Percentiles rank a stretch among this genome's conserved stretches.
phyloP scores from a whole-genome alignment of 1,140 invertebrate genomes.

The Marisa cornuarietis region DNA sequence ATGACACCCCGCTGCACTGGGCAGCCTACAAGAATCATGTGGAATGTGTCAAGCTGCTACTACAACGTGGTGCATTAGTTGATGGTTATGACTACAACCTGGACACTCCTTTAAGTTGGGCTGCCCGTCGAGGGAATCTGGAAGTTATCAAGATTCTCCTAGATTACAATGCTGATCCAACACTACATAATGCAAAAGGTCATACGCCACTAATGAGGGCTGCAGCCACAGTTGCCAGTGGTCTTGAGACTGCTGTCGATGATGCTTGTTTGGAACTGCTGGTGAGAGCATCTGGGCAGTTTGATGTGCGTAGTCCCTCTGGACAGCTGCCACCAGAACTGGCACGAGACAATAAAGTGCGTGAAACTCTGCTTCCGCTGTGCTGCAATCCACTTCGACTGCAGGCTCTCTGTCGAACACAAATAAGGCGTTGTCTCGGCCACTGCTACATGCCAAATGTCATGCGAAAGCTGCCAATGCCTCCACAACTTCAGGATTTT shows the following conservation, averaged over 20 bases:
- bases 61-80: constrained; percentile 66
- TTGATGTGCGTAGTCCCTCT: constrained; percentile 48
- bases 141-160: constrained; percentile 86
- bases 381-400: constrained; percentile 46
- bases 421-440: constrained; percentile 48
- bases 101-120: constrained; percentile 75
- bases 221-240: constrained; percentile 47
- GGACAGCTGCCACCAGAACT: constrained; percentile 41
- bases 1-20: constrained; percentile 62
- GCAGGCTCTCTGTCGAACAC: constrained; percentile 42
- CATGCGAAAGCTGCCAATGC: constrained; percentile 50
- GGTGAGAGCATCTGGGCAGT: constrained; percentile 54
- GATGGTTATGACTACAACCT: constrained; percentile 67
- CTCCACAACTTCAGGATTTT: constrained; percentile 44
- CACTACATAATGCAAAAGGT: constrained; percentile 51
- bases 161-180: constrained; percentile 72
- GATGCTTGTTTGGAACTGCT: constrained; percentile 57
- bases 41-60: constrained; percentile 60
- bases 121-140: constrained; percentile 85
- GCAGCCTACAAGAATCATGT: constrained; percentile 59
- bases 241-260: constrained; percentile 52
- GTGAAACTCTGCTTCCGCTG: constrained; percentile 44
- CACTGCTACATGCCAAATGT: constrained; percentile 51
- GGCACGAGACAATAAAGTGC: constrained; percentile 48
- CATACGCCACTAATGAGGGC: constrained; percentile 48